Evolutionary conservation across 1,140 invertebrate species (phyloP).

Genomic region (Copidosoma floridanum): DNA sequence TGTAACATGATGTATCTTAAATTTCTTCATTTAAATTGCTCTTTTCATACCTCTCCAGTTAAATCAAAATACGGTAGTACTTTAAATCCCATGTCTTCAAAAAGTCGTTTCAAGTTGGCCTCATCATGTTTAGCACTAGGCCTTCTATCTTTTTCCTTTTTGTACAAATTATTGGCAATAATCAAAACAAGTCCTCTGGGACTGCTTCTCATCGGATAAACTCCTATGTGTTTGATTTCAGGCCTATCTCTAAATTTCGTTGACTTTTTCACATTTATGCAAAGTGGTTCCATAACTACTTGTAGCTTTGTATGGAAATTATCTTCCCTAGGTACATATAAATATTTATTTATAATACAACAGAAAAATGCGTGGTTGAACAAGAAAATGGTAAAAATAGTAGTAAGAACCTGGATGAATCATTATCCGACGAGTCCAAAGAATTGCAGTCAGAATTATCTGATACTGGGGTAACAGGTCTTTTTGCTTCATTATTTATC

Average conservation of each 20-base stretch:
- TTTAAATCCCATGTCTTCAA: constrained; percentile 59
- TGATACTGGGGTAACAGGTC: not conserved
- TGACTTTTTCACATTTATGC: constrained; percentile 45
- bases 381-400: not conserved
- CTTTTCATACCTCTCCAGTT: constrained; percentile 46
- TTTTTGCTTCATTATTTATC: constrained; percentile 2
- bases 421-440: constrained; percentile 8
- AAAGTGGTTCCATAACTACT: constrained; percentile 29
- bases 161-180: constrained; percentile 57
- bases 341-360: constrained; percentile 6
- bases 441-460: constrained; percentile 18
- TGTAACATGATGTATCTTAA: no score
- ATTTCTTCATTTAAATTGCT: no score
- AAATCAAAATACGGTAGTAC: constrained; percentile 51
- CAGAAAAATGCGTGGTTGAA: not conserved
- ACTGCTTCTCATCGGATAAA: constrained; percentile 57
- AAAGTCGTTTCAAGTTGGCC: constrained; percentile 55
- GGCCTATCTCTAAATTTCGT: constrained; percentile 41
- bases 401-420: constrained; percentile 11
- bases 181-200: constrained; percentile 62
- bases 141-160: constrained; percentile 37
- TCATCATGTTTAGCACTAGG: constrained; percentile 57
- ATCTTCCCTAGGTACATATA: constrained; percentile 31
- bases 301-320: constrained; percentile 36
- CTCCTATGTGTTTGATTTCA: constrained; percentile 21